phyloP scores from a whole-genome alignment of 2,888 invertebrate genomes.

The Patella ulyssiponensis region DNA sequence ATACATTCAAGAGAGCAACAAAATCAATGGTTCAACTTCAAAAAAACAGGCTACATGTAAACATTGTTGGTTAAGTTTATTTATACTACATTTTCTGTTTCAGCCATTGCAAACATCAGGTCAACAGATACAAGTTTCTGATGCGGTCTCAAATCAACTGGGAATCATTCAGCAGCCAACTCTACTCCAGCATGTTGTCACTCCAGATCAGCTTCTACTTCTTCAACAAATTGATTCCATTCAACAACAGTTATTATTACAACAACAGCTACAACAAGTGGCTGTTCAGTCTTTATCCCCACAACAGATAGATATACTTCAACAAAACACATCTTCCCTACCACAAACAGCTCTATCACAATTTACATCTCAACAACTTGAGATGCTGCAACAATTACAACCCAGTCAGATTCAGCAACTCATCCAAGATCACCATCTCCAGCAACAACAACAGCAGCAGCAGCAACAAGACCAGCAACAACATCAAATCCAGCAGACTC shows the following conservation, averaged over 20 bases:
- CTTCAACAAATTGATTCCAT: constrained; percentile 35
- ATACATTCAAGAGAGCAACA: too few relatives aligned
- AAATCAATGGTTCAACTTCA: too few relatives aligned
- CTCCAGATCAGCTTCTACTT: constrained; percentile 71
- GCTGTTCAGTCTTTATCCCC: constrained; percentile 29
- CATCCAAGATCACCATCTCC: constrained; percentile 46
- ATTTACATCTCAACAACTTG: constrained; percentile 54
- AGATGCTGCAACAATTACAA: constrained; percentile 47
- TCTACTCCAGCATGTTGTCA: constrained; percentile 69
- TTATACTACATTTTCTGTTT: too few relatives aligned
- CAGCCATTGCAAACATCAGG: too few relatives aligned
- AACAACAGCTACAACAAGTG: constrained; percentile 41
- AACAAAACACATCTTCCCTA: neutral
- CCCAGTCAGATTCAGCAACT: constrained; percentile 46
- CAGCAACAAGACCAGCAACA: constrained; percentile 22
- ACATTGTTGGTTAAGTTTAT: too few relatives aligned
- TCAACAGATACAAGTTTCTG: too few relatives aligned
- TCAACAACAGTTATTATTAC: constrained; percentile 44
- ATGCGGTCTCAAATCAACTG: neutral
- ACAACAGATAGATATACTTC: neutral
- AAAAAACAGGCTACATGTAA: too few relatives aligned
- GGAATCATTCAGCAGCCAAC: constrained; percentile 19
- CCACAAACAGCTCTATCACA: constrained; percentile 3
- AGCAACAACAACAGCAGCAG: constrained; percentile 30
- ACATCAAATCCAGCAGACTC: constrained; percentile 22